Percentiles rank a stretch among this genome's conserved stretches.
Conservation (phyloP, 2,888 invertebrate genomes). For the Agelastica alni region DNA sequence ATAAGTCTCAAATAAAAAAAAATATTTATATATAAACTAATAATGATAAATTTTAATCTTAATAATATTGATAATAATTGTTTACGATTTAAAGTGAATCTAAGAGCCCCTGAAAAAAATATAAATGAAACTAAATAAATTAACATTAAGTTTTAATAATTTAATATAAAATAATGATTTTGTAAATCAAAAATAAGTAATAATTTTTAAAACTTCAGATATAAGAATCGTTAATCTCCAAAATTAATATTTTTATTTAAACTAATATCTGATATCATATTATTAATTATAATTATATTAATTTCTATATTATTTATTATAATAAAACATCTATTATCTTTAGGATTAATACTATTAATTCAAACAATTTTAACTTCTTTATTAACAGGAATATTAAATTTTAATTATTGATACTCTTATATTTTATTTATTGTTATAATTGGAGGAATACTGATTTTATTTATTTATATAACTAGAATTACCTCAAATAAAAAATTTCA, state of each 20-base stretch:
- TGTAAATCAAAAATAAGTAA: too few species aligned
- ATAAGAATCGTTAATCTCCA: conserved; percentile 69
- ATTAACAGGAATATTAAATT: conserved; percentile 58
- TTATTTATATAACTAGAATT: conserved; percentile 67
- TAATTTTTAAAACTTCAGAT: conserved; percentile 67
- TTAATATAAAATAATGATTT: too few species aligned
- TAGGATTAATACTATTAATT: conserved; percentile 61
- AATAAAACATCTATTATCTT: conserved; percentile 60
- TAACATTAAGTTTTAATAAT: too few species aligned
- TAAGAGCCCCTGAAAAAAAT: conserved; percentile 60
- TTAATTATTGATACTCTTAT: conserved; percentile 65
- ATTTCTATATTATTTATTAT: conserved; percentile 55
- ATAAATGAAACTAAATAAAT: too few species aligned
- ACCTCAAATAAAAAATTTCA: conserved; percentile 66
- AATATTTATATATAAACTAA: too few species aligned
- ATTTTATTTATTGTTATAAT: conserved; percentile 66
- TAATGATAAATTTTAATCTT: conserved; percentile 67
- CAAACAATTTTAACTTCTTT: conserved; percentile 61
- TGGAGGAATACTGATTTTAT: conserved; percentile 67
- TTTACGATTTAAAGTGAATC: conserved; percentile 63
- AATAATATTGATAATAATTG: conserved; percentile 65
- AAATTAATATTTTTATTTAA: conserved; percentile 73
- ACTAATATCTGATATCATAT: conserved; percentile 63
- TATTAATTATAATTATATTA: conserved; percentile 46
- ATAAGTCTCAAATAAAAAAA: conserved; percentile 56